Base-by-base conservation (phyloP, 1,140 invertebrate genomes). In the Heliconius hewitsoni region DNA sequence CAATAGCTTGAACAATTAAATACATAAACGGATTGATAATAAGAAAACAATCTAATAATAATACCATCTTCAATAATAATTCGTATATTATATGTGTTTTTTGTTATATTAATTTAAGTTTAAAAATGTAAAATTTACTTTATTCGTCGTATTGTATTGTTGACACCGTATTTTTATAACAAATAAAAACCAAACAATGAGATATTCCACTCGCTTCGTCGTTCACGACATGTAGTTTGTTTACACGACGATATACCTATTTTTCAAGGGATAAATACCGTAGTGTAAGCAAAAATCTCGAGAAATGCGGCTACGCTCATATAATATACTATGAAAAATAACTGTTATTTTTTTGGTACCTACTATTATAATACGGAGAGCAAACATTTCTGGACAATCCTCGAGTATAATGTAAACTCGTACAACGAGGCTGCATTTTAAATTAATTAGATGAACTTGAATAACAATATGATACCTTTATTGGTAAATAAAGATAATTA, bases 331-430 rank as follows among this genome's bases (percentile, higher is more conserved):
- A 77, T 57, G 52, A 80, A 76, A 80, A 73, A 76, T 50, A 50
- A 5, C 39, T 30, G 3, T 30, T 18, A 9, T 55, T 73, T 46
- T 71, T 23, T 71, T 74, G 57, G 30, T 77, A 70, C 18, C 19
- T 50, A 74, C 71, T 66, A 23, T 30, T 55, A 77, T 81, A 78
- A 74, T 60, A 55, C 74, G 72, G 50, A 66, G 74, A 71, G 73
- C 76, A 74, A 81, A 78, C 57, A 78, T 81, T 81, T 78, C 60
- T 73, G 75, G 71, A 57, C 72, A 77, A 42, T 71, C 73, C 50
- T 77, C 80, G 50, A 81, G 76, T 81, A 70, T 74, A 77, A 73
- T 74, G 73, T 73, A 78, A 81, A 77, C 76, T 42, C 34, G 37
- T 81, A 72, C 27, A 46, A 70, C 73, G 23, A 42, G 55, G 76